Evolutionary conservation across 2,113 vertebrate genomes (phyloP).

Genomic region (Protomyctophum bolini): DNA sequence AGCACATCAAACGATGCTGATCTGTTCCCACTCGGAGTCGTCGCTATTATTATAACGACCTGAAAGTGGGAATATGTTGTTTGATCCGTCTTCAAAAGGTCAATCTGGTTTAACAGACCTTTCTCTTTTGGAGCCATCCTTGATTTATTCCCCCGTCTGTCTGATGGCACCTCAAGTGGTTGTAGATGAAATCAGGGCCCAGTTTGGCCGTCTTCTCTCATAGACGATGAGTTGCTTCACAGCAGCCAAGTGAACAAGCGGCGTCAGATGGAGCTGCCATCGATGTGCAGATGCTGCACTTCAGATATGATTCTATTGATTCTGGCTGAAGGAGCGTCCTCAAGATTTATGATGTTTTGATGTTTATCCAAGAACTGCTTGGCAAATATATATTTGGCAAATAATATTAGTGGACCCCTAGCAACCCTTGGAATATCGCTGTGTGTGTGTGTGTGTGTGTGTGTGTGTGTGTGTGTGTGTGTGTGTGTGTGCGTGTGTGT

Average conservation of each 20-base stretch:
- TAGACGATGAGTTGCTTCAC: conserved; percentile 53
- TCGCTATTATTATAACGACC: no score
- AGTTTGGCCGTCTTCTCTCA: conserved; percentile 63
- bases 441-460: conserved; percentile 6
- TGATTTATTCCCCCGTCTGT: conserved; percentile 62
- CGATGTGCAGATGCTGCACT: conserved; percentile 61
- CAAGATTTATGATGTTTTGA: conserved; percentile 52
- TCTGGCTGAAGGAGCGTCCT: conserved; percentile 45
- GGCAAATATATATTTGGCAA: conserved; percentile 29
- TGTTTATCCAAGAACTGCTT: conserved; percentile 35
- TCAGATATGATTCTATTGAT: conserved; percentile 66
- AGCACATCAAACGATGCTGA: no score
- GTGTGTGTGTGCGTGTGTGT: no score
- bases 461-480: not conserved
- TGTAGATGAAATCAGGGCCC: conserved; percentile 65
- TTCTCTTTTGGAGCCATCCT: conserved; percentile 56
- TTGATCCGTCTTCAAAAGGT: no score
- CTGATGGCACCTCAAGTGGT: not conserved
- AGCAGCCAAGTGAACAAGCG: conserved; percentile 50
- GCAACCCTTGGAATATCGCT: no score
- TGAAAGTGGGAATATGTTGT: no score
- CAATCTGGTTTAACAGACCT: not conserved
- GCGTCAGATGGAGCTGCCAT: conserved; percentile 30
- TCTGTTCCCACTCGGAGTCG: no score
- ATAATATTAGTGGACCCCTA: no score